Conservation (phyloP, 2,797 vertebrate genomes). For the Florisuga fusca region DNA sequence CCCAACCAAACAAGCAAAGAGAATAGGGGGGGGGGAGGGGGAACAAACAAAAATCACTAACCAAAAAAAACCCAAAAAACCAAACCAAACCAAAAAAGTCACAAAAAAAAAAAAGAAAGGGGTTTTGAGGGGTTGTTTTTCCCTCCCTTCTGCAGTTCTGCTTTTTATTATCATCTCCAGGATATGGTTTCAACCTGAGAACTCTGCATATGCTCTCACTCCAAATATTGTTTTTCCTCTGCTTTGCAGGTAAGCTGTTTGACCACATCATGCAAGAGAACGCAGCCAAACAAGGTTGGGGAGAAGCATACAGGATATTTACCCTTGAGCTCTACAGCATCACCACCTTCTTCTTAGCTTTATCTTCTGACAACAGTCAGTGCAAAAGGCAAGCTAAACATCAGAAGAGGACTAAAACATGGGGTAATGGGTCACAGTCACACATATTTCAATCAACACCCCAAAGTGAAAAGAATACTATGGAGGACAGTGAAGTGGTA, state of each 20-base stretch:
- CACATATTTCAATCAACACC: neutral
- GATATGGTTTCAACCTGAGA: neutral
- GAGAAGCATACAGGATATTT: neutral
- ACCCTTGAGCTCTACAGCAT: neutral
- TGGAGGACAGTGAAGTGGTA: neutral
- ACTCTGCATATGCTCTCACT: neutral
- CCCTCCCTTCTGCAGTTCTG: neutral
- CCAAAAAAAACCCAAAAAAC: too few species aligned
- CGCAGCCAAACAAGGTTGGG: rapidly evolving
- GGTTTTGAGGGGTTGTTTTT: neutral
- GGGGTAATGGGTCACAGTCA: too few species aligned
- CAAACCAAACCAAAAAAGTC: too few species aligned
- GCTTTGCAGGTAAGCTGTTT: neutral
- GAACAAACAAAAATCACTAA: too few species aligned
- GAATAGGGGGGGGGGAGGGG: too few species aligned
- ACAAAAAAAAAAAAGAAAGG: too few species aligned
- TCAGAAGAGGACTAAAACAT: neutral
- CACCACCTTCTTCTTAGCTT: neutral
- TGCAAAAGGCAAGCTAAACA: neutral
- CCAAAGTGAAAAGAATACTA: neutral
- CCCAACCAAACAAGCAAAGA: too few species aligned
- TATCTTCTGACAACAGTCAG: neutral
- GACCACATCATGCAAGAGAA: neutral
- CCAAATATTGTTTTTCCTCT: neutral
- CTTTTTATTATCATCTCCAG: neutral